Base-by-base conservation (phyloP, 2,797 vertebrate genomes). In the Enteromius trimaculatus region DNA sequence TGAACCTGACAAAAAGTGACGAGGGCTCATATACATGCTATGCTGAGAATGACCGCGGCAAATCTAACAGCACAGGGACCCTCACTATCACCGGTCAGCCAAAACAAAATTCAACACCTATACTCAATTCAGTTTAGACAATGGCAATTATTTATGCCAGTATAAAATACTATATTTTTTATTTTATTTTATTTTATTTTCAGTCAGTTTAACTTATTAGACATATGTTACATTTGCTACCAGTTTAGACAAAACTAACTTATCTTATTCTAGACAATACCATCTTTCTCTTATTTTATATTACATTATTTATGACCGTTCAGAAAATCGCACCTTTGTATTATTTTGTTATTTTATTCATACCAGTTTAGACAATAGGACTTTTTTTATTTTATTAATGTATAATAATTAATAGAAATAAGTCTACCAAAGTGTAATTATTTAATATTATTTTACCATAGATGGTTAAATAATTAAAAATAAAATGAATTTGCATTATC, bases 41-140 rank as follows among this genome's bases (percentile, higher is more conserved):
- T 75, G 98, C 97, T 16, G 97, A 98, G 93, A 99, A 99, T 79
- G 96, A 98, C 86, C 92, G 95, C 88, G 98, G 98, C 60, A 99
- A 97, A 89, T 93, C 95, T 85, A 98, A 97, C 87, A 99, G 96
- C 91, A 97, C 97, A 0, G 97, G 97, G 66, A 94, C 92, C 49
- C 96, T 99, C 77, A 96, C 95, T 86, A 96, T 98, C 89, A 99
- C 96, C 91, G 97, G 98, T 99, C 90, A 91, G 85, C 51, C 4
- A 44, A 19, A 10, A 60, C 8, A 0, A 9, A 37, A 17, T 21
- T 37, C 3, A 9, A n/a, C 29, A n/a, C 11, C 66, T 68, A 53
- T 19, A 31, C 17, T 34, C 1, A 53, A 26, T 66, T 10, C 60
- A 31, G 60, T 17, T 31, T 64, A 64, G 14, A 64, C 60, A 8